Percentiles rank a stretch among this genome's conserved stretches.
phyloP scores from a whole-genome alignment of 2,888 invertebrate genomes.

The Euphydryas editha region DNA sequence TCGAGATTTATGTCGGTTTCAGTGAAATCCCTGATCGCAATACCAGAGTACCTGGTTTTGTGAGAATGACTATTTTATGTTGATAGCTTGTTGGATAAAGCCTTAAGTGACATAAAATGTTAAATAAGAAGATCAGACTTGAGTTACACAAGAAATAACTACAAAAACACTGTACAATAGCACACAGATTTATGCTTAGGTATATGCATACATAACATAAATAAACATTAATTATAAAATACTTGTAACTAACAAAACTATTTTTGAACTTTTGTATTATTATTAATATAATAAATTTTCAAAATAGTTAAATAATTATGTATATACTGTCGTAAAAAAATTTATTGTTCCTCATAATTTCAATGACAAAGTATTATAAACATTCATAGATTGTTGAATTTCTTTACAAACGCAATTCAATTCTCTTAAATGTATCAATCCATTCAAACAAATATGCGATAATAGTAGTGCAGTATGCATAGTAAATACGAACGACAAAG shows the following conservation, averaged over 20 bases:
- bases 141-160: background rate
- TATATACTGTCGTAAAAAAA: no score
- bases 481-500: constrained; percentile 46
- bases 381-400: background rate
- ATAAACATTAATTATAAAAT: background rate
- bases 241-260: no score
- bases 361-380: background rate
- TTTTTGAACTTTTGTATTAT: no score
- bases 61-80: constrained; percentile 65
- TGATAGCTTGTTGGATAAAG: constrained; percentile 47
- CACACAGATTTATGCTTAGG: background rate
- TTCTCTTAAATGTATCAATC: constrained; percentile 18
- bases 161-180: background rate
- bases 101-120: constrained; percentile 11
- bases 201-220: background rate
- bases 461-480: constrained; percentile 38
- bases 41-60: constrained; percentile 58
- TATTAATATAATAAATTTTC: no score
- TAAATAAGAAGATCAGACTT: background rate
- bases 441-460: constrained; percentile 17
- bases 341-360: no score
- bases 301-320: no score
- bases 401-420: constrained; percentile 1
- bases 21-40: constrained; percentile 62
- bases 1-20: constrained; percentile 63